Evolutionary conservation across 2,113 vertebrate species (phyloP), one percentile per base, ranked within the genome.

Genomic region (Pedionomus torquatus): DNA sequence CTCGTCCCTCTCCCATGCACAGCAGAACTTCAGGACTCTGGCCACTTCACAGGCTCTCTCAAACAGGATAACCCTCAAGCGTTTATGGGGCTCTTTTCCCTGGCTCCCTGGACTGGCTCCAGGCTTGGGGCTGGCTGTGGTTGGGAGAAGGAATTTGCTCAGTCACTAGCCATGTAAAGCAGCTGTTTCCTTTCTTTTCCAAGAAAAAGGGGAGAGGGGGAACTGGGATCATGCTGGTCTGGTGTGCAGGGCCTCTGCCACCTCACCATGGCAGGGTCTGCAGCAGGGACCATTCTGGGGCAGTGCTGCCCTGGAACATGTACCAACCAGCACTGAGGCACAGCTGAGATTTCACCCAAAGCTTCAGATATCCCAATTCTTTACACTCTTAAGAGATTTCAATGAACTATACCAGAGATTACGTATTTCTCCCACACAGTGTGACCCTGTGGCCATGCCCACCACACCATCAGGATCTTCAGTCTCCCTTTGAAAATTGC

Each of bases 1-100:
- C 33, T 37, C 0, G 0, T 17, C n/a, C 39, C 25, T 25, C n/a
- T 39, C 6, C n/a, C 17, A 5, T 1, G 48, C 18, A 3, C 0
- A 4, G 57, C 71, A 90, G 63, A 18, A 17, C 51, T 78, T 46
- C 1, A 0, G 68, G 41, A 21, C n/a, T 39, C 10, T 0, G 41
- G 30, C 24, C n/a, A 13, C 9, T 57, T 64, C 7, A 4, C 71
- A 17, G 14, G 3, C 23, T 41, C 51, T 26, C 70, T 55, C 35
- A 14, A 49, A n/a, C 15, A 41, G 6, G 3, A 4, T 7, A 70
- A 10, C 11, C 26, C 41, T 31, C 11, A 5, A 33, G 72, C 0
- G 0, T n/a, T 70, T 28, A 33, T 0, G 2, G n/a, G 30, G 44
- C 20, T 43, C 39, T 30, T 43, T 61, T 37, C 52, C 54, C n/a